Base-by-base conservation (phyloP, 1,140 invertebrate species). In the Drosophila saltans region DNA sequence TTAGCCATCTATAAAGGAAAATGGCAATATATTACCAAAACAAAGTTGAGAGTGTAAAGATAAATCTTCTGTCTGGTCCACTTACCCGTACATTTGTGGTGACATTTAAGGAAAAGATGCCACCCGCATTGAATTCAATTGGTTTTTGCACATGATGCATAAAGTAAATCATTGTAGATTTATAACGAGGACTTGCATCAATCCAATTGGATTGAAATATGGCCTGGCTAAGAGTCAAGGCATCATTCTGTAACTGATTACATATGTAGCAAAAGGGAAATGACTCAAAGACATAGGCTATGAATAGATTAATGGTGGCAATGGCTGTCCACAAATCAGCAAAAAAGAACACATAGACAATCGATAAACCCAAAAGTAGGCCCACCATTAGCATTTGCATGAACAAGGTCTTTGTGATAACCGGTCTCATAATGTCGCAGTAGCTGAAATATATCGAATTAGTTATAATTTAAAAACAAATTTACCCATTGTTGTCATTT, bases 211-310 rank as follows among this genome's bases (percentile, higher is more conserved):
- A 78, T 8, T 78, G 74, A 16, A 78, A 78, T 5, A 78, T 3
- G 0, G 36, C 30, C 21, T 48, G 40, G 36, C 40, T 41, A 2
- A 78, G n/a, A 2, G 43, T 41, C 0, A 39, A 24, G n/a, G 61
- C 61, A 3, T 78, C 75, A 6, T 52, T 39, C 16, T 10, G 45
- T 2, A 78, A 36, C 7, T 45, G 33, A 26, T 78, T 75, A 11
- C 75, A 78, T 1, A 72, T 11, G 16, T 48, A 78, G 39, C 75
- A 78, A 7, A 72, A 78, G 8, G 75, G 75, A 39, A 78, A 78
- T 6, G 75, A 72, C 30, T 78, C 57, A 5, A 21, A 30, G 0
- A 78, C 56, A 2, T 60, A 55, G n/a, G 30, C 74, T 0, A 76
- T 30, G 33, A 36, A 48, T 52, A 52, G 21, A 30, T 33, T 16